Conservation (phyloP, 1,140 invertebrate species). For the Cylas formicarius region DNA sequence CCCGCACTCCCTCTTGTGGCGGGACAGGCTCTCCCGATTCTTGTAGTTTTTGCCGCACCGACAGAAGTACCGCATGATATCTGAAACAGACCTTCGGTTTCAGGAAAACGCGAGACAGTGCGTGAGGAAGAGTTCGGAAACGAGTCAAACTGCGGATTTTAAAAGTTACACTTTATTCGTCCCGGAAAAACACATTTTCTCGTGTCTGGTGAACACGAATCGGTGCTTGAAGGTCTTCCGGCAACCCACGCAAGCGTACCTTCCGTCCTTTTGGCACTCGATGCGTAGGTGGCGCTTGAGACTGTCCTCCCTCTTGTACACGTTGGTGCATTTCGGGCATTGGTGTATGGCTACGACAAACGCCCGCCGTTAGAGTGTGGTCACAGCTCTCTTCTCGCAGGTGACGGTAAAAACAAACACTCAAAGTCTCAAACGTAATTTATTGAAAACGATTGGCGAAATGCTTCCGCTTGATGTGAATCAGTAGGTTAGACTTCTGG, state of each 20-base stretch:
- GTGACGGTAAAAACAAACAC: background rate
- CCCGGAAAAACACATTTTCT: too few species aligned
- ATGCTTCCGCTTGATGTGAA: constrained; percentile 8
- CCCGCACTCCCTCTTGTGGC: too few species aligned
- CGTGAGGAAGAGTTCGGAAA: too few species aligned
- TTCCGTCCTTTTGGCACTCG: constrained; percentile 46
- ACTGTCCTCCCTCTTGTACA: constrained; percentile 39
- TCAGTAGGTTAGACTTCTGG: constrained; percentile 38
- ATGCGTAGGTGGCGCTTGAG: constrained; percentile 47
- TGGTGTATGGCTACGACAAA: background rate
- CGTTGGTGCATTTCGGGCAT: constrained; percentile 12
- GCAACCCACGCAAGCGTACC: constrained; percentile 43
- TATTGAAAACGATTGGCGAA: background rate
- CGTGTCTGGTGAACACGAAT: too few species aligned
- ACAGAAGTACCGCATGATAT: too few species aligned
- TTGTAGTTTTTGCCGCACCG: too few species aligned
- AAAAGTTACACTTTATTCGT: too few species aligned
- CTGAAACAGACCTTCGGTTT: too few species aligned
- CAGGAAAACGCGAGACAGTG: too few species aligned
- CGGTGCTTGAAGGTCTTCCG: constrained; percentile 17
- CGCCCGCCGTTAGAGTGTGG: background rate
- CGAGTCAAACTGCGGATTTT: too few species aligned
- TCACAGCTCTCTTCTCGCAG: background rate
- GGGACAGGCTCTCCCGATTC: too few species aligned
- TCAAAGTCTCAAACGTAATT: too few species aligned